Evolutionary conservation across 1,140 invertebrate species (phyloP).

Genomic region (Agrypnia vestita): DNA sequence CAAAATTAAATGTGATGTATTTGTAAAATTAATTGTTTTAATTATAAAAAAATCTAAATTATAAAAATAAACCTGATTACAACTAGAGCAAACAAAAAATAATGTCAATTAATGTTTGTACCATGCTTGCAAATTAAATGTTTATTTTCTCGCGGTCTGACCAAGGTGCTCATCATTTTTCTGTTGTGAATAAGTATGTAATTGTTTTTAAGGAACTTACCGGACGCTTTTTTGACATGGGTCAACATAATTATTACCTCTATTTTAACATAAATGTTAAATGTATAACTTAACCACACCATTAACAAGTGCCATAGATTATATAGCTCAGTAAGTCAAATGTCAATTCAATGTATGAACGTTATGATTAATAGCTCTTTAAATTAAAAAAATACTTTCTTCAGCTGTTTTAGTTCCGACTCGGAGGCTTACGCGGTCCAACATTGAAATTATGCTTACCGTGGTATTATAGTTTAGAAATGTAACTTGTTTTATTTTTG

Average conservation of each 20-base stretch:
- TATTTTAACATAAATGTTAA: slow-evolving; percentile 16
- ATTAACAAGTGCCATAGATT: slow-evolving; percentile 42
- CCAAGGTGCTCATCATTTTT: slow-evolving; percentile 33
- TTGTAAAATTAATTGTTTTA: too few relatives aligned
- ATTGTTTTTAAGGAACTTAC: neutral
- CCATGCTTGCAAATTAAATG: neutral
- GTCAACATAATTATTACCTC: slow-evolving; percentile 16
- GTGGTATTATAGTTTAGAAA: too few relatives aligned
- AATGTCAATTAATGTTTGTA: slow-evolving; percentile 14
- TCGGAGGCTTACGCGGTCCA: too few relatives aligned
- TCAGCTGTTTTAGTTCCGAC: too few relatives aligned
- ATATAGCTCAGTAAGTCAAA: slow-evolving; percentile 36
- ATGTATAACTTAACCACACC: slow-evolving; percentile 26
- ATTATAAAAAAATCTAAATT: too few relatives aligned
- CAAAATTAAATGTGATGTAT: too few relatives aligned
- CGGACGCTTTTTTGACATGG: slow-evolving; percentile 4
- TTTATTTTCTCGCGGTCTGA: slow-evolving; percentile 31
- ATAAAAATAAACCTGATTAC: too few relatives aligned
- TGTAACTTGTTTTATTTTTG: too few relatives aligned
- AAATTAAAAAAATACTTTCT: too few relatives aligned
- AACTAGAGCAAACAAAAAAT: neutral
- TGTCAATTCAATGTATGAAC: slow-evolving; percentile 32
- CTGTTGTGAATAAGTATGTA: neutral
- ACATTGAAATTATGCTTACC: too few relatives aligned
- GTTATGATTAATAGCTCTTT: slow-evolving; percentile 3